Conservation (phyloP, 2,888 invertebrate genomes). For the Chalcosyrphus nemorum region DNA sequence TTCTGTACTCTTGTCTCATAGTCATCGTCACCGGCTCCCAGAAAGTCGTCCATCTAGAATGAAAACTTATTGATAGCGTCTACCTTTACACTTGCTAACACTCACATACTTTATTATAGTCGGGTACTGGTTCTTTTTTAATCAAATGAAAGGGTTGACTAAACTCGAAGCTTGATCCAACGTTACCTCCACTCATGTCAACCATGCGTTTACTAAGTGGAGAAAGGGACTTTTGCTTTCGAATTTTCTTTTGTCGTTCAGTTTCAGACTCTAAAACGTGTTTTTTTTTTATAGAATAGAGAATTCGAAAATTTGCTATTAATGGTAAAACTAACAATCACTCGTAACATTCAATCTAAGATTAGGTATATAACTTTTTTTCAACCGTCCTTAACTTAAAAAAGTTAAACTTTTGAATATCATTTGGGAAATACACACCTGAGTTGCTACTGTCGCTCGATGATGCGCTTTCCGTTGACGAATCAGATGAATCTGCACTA, state of each 20-base stretch:
- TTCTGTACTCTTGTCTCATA: slow-evolving; percentile 94
- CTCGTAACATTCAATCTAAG: slow-evolving; percentile 2
- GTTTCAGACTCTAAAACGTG: slow-evolving; percentile 80
- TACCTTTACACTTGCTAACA: not conserved
- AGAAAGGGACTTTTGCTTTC: slow-evolving; percentile 88
- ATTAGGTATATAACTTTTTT: no score
- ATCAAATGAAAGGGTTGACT: slow-evolving; percentile 85
- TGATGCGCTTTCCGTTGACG: slow-evolving; percentile 38
- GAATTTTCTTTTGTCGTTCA: slow-evolving; percentile 79
- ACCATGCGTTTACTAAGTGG: slow-evolving; percentile 93
- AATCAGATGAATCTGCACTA: slow-evolving; percentile 44
- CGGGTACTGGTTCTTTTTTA: slow-evolving; percentile 75
- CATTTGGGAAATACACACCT: slow-evolving; percentile 55
- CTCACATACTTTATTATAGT: slow-evolving; percentile 44
- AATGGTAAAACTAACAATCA: not conserved
- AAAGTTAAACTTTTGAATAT: not conserved
- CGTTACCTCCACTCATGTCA: slow-evolving; percentile 84
- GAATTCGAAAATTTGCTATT: slow-evolving; percentile 7
- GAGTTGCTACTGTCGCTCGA: slow-evolving; percentile 42
- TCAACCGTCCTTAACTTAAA: slow-evolving; percentile 14
- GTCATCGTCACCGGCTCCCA: slow-evolving; percentile 91
- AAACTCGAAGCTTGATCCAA: slow-evolving; percentile 83
- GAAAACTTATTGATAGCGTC: not conserved
- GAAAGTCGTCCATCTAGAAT: slow-evolving; percentile 86
- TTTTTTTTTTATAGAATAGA: slow-evolving; percentile 32